These are phyloP conservation scores for Mesochorus sp. DNA, from an alignment of 2,888 invertebrate genomes.

Conservation along the genomic window DNA sequence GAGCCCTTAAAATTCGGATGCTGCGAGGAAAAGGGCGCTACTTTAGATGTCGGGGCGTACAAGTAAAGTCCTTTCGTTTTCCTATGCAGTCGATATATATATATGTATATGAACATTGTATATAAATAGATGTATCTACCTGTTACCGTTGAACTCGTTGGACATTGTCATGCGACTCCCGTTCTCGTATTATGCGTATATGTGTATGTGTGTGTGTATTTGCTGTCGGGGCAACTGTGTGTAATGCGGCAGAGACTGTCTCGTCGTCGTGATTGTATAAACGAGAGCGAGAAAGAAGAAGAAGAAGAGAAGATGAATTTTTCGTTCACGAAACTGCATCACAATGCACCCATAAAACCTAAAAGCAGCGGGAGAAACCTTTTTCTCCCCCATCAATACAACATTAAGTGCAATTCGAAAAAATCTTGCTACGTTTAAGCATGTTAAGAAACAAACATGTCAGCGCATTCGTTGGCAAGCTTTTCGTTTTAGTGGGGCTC, in stretches of 20 bases:
- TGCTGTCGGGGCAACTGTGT: slow-evolving; percentile 36
- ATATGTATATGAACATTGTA: not conserved
- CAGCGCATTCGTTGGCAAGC: slow-evolving; percentile 13
- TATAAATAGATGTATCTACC: slow-evolving; percentile 21
- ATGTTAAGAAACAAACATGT: slow-evolving; percentile 39
- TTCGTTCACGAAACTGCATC: slow-evolving; percentile 32
- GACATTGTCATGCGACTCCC: slow-evolving; percentile 65
- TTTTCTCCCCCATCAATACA: slow-evolving; percentile 13
- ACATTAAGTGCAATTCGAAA: slow-evolving; percentile 32
- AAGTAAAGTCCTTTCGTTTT: not conserved
- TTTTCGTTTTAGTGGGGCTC: not conserved
- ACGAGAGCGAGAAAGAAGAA: slow-evolving; percentile 17
- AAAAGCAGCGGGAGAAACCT: slow-evolving; percentile 36
- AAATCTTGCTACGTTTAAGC: slow-evolving; percentile 25
- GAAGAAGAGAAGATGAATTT: slow-evolving; percentile 14
- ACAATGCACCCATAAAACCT: slow-evolving; percentile 26
- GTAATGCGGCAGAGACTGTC: slow-evolving; percentile 39
- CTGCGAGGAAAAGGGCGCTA: not conserved
- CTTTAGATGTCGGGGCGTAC: not conserved
- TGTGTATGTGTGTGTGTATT: too few species aligned
- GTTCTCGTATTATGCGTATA: slow-evolving; percentile 50
- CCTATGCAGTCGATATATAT: too few species aligned
- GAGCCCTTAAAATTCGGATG: slow-evolving; percentile 2
- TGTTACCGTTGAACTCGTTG: slow-evolving; percentile 61
- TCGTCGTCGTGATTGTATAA: slow-evolving; percentile 7